These are phyloP conservation scores for Heterodera carotae DNA, from an alignment of 1,140 invertebrate genomes.

Conservation along the genomic window DNA sequence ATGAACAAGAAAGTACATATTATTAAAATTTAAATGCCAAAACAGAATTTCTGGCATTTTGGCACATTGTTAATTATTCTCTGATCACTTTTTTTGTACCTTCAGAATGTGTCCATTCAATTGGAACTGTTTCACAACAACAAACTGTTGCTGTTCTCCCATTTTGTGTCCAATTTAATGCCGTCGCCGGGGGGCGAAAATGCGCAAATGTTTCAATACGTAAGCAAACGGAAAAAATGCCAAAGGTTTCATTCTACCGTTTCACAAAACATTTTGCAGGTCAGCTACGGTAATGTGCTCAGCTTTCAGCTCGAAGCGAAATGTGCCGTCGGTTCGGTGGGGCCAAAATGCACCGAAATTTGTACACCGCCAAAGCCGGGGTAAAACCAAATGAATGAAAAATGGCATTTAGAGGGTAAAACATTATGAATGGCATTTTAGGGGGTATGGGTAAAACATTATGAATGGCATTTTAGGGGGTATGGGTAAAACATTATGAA, in stretches of 20 bases:
- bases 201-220: background rate
- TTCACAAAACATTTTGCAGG: constrained; percentile 20
- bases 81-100: background rate
- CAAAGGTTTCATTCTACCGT: too few species aligned
- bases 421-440: background rate
- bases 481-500: background rate
- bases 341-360: background rate
- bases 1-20: too few species aligned
- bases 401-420: too few species aligned
- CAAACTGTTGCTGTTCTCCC: constrained; percentile 29
- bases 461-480: background rate
- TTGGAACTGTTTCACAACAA: background rate
- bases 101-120: background rate
- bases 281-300: constrained; percentile 5
- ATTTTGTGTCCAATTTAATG: background rate
- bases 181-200: background rate
- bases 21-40: too few species aligned
- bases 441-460: too few species aligned
- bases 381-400: background rate
- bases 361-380: constrained; percentile 11
- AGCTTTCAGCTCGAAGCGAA: constrained; percentile 16
- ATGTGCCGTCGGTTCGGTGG: constrained; percentile 16
- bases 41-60: too few species aligned
- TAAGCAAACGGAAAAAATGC: background rate
- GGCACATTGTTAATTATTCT: too few species aligned